A percentile compares a stretch with the other conserved stretches of the same genome.
Conservation (phyloP, 2,797 vertebrate genomes). For the Notamacropus eugenii region DNA sequence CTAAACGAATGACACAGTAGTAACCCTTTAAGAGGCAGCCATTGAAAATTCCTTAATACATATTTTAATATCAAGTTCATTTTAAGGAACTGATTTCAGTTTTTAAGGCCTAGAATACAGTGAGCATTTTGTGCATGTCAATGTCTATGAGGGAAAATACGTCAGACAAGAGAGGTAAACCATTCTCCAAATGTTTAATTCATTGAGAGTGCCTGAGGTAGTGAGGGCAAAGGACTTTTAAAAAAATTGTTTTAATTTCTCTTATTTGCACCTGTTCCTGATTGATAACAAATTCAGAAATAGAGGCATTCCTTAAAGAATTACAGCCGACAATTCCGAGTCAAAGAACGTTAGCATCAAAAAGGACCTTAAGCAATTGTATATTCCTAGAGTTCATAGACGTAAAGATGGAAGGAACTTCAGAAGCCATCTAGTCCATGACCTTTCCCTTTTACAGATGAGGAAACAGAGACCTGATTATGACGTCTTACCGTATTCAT, state of each 20-base stretch:
- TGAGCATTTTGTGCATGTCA: not conserved
- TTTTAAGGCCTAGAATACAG: not conserved
- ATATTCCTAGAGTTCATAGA: not conserved
- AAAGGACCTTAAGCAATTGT: not conserved
- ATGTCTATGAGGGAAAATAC: not conserved
- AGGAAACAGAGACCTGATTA: not conserved
- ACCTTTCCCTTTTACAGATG: not conserved
- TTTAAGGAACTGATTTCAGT: not conserved
- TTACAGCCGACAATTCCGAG: not conserved
- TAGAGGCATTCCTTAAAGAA: not conserved
- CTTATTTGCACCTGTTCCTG: not conserved
- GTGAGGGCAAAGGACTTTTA: not conserved
- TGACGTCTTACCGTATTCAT: not conserved
- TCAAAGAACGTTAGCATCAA: not conserved
- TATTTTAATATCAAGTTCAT: not conserved
- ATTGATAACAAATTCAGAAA: not conserved
- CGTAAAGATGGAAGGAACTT: not conserved
- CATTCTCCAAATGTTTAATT: not conserved
- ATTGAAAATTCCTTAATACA: not conserved
- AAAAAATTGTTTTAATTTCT: not conserved
- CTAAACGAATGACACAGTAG: not conserved
- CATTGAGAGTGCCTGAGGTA: not conserved
- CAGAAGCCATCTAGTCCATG: not conserved
- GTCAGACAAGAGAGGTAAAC: not conserved
- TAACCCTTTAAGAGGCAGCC: not conserved